Evolutionary conservation across 2,888 invertebrate genomes (phyloP).

Genomic region (Melikaiella ostensackeni): DNA sequence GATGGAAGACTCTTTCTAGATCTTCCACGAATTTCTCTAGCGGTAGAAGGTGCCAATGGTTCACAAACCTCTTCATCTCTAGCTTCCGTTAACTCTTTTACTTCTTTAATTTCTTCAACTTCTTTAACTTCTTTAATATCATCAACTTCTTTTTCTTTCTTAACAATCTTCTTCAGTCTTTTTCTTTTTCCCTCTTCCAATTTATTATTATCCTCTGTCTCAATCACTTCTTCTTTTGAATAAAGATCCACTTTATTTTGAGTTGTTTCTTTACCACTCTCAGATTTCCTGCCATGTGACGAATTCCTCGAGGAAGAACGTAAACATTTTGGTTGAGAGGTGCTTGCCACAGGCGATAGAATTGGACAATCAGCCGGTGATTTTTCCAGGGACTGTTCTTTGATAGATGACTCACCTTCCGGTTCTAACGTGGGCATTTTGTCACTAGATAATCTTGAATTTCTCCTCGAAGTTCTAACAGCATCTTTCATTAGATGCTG

Average conservation of each 20-base stretch:
- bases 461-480: constrained; percentile 54
- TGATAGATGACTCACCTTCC: constrained; percentile 43
- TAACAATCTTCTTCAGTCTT: constrained; percentile 51
- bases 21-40: constrained; percentile 39
- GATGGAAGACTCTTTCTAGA: constrained; percentile 46
- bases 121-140: constrained; percentile 5
- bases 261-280: constrained; percentile 20
- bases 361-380: constrained; percentile 60
- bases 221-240: constrained; percentile 20
- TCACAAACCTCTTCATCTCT: constrained; percentile 33
- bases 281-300: constrained; percentile 35
- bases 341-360: constrained; percentile 55
- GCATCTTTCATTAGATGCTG: constrained; percentile 44
- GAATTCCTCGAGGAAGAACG: constrained; percentile 53
- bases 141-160: constrained; percentile 3
- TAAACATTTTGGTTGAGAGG: constrained; percentile 44
- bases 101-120: constrained; percentile 8
- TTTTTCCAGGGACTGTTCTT: constrained; percentile 52
- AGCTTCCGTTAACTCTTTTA: constrained; percentile 16
- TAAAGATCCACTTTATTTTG: neutral
- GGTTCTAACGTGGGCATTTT: constrained; percentile 80
- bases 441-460: constrained; percentile 68
- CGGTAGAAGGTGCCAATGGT: constrained; percentile 2
- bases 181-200: constrained; percentile 45
- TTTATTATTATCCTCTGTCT: neutral